Percentiles rank a stretch among this genome's conserved stretches.
phyloP scores from a whole-genome alignment of 2,888 invertebrate species.

The Sturmia bella region DNA sequence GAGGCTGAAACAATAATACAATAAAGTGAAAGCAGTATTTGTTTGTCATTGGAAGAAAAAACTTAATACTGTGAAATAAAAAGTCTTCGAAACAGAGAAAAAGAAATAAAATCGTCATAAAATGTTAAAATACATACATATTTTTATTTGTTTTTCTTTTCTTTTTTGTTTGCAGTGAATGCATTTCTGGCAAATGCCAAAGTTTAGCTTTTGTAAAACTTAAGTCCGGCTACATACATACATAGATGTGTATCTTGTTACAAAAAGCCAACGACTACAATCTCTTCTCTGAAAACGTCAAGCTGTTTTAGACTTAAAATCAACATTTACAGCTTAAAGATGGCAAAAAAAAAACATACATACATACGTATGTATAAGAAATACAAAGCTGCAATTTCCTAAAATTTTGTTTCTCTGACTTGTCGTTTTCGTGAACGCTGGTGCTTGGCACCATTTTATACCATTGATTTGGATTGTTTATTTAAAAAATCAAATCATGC shows the following conservation, averaged over 20 bases:
- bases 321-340: constrained; percentile 62
- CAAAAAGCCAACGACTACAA: constrained; percentile 33
- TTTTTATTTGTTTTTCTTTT: neutral
- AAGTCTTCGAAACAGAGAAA: constrained; percentile 30
- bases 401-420: constrained; percentile 27
- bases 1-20: constrained; percentile 44
- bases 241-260: constrained; percentile 44
- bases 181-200: constrained; percentile 64
- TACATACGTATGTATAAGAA: neutral
- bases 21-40: constrained; percentile 67
- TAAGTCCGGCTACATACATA: constrained; percentile 33
- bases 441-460: constrained; percentile 70
- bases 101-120: constrained; percentile 45
- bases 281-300: constrained; percentile 53
- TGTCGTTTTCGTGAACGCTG: constrained; percentile 59
- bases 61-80: constrained; percentile 5
- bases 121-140: neutral
- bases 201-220: constrained; percentile 54
- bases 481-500: constrained; percentile 22
- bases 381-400: constrained; percentile 45
- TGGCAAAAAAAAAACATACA: constrained; percentile 4
- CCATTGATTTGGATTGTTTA: constrained; percentile 43
- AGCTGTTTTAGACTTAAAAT: constrained; percentile 51
- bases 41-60: constrained; percentile 11
- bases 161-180: neutral